Evolutionary conservation across 2,113 vertebrate genomes (phyloP), one percentile per base, ranked within the genome.

Genomic region (Clinocottus analis): DNA sequence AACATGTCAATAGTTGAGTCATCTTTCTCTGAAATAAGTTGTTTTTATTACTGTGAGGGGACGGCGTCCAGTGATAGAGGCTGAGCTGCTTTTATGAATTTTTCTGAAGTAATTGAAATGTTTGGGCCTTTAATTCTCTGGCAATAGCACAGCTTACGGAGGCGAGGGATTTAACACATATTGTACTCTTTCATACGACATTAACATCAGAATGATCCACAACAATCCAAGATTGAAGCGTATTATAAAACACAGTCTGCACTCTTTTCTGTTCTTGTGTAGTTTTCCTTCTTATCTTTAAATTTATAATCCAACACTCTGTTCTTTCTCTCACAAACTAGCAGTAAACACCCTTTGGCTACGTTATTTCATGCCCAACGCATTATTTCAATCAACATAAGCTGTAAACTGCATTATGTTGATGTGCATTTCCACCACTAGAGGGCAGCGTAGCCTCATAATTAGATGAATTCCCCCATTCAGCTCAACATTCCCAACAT

Each of bases 391-490:
- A n/a, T n/a, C n/a, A n/a, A n/a, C n/a, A n/a, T n/a, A 16, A 16
- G 3, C 14, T 2, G 6, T 19, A 3, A 35, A 23, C 17, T 33
- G 35, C 67, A 43, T 39, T 23, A 7, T 11, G 8, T 33, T 3
- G 31, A 41, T 64, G 47, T 47, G 63, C 62, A 1, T 27, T 73
- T 25, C 61, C 41, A 55, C 11, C 88, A 86, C 63, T 2, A 11
- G 90, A 63, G 65, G 78, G 87, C 81, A 87, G 65, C 82, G 68
- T 85, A 72, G 47, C 35, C n/a, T 79, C 14, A 69, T 16, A 7
- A 17, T 76, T 66, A 45, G 2, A n/a, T 45, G 9, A 60, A 16
- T 43, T 63, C 35, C 25, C 25, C 39, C 39, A 13, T 16, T 68
- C 17, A 27, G 4, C 23, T 61, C 43, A 29, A 31, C 17, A 56